Evolutionary conservation across 2,797 vertebrate genomes (phyloP).

Genomic region (Fistularia commersonii): DNA sequence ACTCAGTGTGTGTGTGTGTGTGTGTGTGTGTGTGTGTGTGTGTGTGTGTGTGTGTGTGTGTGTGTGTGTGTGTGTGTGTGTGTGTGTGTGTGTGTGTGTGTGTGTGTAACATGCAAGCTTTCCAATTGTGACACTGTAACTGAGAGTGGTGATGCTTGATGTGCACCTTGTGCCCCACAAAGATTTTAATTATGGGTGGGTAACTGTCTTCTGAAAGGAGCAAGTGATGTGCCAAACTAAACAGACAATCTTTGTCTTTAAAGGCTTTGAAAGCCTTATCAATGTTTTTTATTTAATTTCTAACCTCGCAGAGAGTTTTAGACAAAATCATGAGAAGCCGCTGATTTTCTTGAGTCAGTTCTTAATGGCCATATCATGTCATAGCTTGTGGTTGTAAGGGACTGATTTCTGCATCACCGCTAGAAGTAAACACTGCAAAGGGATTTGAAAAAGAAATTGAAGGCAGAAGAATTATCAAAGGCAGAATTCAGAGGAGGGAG

Average conservation of each 20-base stretch:
- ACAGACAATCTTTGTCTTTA: conserved; percentile 30
- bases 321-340: conserved; percentile 1
- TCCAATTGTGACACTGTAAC: conserved; percentile 16
- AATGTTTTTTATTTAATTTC: conserved; percentile 7
- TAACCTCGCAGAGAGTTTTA: conserved; percentile 9
- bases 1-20: conserved; percentile 3
- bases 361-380: conserved; percentile 30
- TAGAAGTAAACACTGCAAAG: conserved; percentile 1
- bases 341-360: conserved; percentile 14
- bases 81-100: conserved; percentile 7
- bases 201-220: conserved; percentile 37
- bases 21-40: conserved; percentile 8
- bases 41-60: conserved; percentile 8
- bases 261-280: conserved; percentile 41
- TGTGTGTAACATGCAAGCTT: conserved; percentile 13
- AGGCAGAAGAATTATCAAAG: conserved; percentile 39
- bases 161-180: conserved; percentile 28
- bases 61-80: conserved; percentile 9
- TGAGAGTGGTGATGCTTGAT: conserved; percentile 16
- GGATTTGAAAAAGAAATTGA: conserved; percentile 11
- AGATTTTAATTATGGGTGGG: conserved; percentile 55
- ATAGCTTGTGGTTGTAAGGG: conserved; percentile 17
- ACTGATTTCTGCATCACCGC: conserved; percentile 6
- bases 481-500: conserved; percentile 47
- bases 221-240: conserved; percentile 36